phyloP scores from a whole-genome alignment of 2,797 vertebrate genomes.

The Schizopygopsis pylzovi region DNA sequence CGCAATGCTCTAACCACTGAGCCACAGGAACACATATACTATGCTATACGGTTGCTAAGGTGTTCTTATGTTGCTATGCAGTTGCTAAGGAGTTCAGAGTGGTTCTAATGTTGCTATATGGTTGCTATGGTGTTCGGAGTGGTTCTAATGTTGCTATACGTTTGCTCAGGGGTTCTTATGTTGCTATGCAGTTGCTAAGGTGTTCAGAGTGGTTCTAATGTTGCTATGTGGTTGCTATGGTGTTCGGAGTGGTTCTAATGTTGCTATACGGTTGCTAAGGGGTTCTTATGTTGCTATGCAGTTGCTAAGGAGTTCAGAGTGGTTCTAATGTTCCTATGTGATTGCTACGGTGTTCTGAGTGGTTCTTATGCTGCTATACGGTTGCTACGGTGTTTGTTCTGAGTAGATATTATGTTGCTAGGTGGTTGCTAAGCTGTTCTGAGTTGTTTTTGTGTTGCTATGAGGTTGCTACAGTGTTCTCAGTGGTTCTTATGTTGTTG shows the following conservation, averaged over 20 bases:
- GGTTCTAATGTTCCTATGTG: background rate
- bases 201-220: background rate
- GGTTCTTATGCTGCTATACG: background rate
- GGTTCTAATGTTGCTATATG: background rate
- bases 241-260: background rate
- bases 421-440: no score
- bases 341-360: rapidly evolving
- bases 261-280: no score
- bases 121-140: background rate
- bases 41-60: no score
- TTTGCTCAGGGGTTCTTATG: no score
- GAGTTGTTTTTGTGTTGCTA: background rate
- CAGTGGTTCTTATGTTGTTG: background rate
- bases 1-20: no score
- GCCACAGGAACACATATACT: no score
- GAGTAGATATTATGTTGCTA: background rate
- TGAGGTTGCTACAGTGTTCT: background rate
- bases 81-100: background rate
- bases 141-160: background rate
- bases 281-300: background rate
- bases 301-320: background rate
- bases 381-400: background rate
- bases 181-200: background rate
- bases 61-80: background rate
- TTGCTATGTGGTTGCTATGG: rapidly evolving